Conservation (phyloP, 2,797 vertebrate genomes). For the Anas bernieri region DNA sequence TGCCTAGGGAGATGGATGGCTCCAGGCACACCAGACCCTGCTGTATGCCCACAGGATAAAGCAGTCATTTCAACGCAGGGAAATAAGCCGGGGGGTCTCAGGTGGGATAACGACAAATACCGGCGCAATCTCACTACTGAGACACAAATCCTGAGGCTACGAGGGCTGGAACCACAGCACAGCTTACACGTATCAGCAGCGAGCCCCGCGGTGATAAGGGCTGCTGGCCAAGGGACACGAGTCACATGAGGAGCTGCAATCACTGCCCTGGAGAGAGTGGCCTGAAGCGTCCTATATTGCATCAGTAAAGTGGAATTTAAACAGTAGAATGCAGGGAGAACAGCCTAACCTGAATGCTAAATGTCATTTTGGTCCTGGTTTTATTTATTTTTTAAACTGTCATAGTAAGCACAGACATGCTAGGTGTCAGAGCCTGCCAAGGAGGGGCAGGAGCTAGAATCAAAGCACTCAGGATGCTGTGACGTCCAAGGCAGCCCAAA, state of each 20-base stretch:
- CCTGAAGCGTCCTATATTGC: slow-evolving; percentile 9
- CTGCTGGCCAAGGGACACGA: slow-evolving; percentile 42
- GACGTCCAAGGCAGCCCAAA: neutral
- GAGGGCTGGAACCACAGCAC: neutral
- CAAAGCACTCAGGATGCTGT: neutral
- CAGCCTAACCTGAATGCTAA: neutral
- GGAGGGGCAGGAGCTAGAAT: neutral
- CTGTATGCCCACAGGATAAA: neutral
- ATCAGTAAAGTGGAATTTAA: slow-evolving; percentile 23
- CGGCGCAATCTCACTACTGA: neutral
- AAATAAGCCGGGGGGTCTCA: neutral
- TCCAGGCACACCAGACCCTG: neutral
- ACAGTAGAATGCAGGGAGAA: neutral
- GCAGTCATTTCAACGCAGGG: neutral
- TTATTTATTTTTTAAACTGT: neutral
- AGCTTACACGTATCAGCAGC: neutral
- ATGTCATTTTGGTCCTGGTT: neutral
- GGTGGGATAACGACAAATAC: slow-evolving; percentile 5
- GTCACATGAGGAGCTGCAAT: neutral
- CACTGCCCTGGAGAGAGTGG: neutral
- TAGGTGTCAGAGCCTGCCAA: neutral
- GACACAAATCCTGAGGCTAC: neutral
- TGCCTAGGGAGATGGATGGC: neutral
- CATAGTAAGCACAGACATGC: rapidly evolving
- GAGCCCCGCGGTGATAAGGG: neutral